Evolutionary conservation across 2,113 vertebrate genomes (phyloP).

Genomic region (Cricetomys ansorgei): DNA sequence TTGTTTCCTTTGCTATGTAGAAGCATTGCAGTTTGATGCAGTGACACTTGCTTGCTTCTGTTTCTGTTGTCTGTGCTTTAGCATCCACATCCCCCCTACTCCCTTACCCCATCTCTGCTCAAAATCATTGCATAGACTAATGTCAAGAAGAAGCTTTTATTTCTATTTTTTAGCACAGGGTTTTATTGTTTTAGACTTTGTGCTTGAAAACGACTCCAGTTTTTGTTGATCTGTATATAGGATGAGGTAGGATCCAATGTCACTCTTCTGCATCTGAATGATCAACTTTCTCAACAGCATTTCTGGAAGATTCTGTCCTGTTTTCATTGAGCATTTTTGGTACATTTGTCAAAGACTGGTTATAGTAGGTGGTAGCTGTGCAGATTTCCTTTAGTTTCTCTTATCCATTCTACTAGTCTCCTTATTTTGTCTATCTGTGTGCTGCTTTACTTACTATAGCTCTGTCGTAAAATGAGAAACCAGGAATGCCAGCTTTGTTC

Average conservation of each 20-base stretch:
- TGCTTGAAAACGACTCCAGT: neutral
- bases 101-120: neutral
- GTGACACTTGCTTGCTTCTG: too few relatives aligned
- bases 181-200: neutral
- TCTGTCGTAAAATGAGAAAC: neutral
- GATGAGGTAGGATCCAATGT: too few relatives aligned
- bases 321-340: neutral
- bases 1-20: neutral
- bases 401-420: neutral
- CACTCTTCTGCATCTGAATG: neutral
- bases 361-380: too few relatives aligned
- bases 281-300: neutral
- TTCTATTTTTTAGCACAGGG: neutral
- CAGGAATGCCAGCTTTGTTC: neutral
- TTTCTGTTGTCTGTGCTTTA: neutral
- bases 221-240: neutral
- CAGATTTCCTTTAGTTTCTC: neutral
- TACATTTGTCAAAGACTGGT: neutral
- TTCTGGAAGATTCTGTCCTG: neutral
- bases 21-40: neutral
- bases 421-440: neutral
- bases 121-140: neutral
- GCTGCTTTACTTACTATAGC: neutral
- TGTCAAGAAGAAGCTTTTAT: neutral
- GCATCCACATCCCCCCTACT: rapidly evolving